Conservation (phyloP, 2,797 vertebrate species). For the Sandelia bainsii region DNA sequence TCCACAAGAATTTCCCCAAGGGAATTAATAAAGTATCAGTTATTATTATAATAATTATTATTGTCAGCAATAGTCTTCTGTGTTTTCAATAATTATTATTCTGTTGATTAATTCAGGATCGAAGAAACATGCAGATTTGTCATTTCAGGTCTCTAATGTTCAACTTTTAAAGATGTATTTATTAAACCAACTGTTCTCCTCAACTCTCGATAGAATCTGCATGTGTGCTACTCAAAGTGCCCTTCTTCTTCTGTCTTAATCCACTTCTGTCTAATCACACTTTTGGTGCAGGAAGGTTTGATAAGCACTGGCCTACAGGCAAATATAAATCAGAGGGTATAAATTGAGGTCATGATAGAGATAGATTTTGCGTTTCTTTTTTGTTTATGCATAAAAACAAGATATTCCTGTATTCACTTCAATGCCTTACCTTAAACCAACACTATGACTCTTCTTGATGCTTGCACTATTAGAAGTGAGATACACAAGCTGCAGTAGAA, state of each 20-base stretch:
- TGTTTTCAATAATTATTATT: neutral
- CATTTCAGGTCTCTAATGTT: neutral
- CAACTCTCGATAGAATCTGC: slow-evolving; percentile 21
- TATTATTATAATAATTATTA: neutral
- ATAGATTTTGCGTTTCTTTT: neutral
- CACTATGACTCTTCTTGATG: slow-evolving; percentile 51
- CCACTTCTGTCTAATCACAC: slow-evolving; percentile 35
- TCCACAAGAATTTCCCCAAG: too few species aligned
- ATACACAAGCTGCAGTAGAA: slow-evolving; percentile 57
- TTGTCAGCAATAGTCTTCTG: neutral
- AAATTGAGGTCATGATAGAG: slow-evolving; percentile 57
- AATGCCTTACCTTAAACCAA: slow-evolving; percentile 10
- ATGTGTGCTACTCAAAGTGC: slow-evolving; percentile 38
- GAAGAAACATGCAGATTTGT: neutral
- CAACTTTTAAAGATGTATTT: slow-evolving; percentile 9
- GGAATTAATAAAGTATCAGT: too few species aligned
- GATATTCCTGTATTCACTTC: neutral
- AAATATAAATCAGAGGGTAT: slow-evolving; percentile 55
- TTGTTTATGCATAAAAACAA: slow-evolving; percentile 9
- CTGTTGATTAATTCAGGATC: neutral
- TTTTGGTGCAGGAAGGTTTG: slow-evolving; percentile 46
- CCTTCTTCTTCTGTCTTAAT: slow-evolving; percentile 43
- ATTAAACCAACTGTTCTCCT: slow-evolving; percentile 27
- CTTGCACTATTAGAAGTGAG: slow-evolving; percentile 59
- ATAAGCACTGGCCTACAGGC: slow-evolving; percentile 44